Percentiles rank a stretch among this genome's conserved stretches.
Conservation (phyloP, 2,888 invertebrate species). For the Euclidia mi region DNA sequence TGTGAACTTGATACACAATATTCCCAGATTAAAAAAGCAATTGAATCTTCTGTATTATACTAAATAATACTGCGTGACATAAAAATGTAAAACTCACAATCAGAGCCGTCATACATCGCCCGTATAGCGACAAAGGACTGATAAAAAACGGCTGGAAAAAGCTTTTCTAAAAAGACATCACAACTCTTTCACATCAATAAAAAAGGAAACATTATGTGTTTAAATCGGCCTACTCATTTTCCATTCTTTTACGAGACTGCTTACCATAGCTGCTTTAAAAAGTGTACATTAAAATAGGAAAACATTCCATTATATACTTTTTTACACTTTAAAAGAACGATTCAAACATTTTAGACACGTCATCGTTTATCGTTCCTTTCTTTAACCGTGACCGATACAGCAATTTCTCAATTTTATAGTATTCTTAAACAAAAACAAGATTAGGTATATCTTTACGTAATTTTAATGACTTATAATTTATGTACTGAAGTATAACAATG, state of each 20-base stretch:
- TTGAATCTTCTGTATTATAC: too few species aligned
- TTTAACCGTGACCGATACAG: slow-evolving; percentile 15
- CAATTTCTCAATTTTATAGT: slow-evolving; percentile 3
- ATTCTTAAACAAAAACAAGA: slow-evolving; percentile 4
- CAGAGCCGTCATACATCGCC: too few species aligned
- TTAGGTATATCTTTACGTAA: slow-evolving; percentile 9
- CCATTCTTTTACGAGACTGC: too few species aligned
- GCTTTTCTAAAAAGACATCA: too few species aligned
- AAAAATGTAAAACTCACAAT: too few species aligned
- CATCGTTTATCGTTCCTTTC: slow-evolving; percentile 16
- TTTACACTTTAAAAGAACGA: background rate
- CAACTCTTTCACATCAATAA: too few species aligned
- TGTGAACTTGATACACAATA: too few species aligned
- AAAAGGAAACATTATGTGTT: background rate
- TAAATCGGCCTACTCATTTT: background rate
- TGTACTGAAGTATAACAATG: slow-evolving; percentile 15
- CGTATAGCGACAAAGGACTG: too few species aligned
- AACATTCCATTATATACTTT: background rate
- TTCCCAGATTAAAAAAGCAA: too few species aligned
- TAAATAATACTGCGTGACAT: too few species aligned
- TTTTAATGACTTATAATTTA: slow-evolving; percentile 11
- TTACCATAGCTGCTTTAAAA: background rate
- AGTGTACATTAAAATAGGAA: background rate
- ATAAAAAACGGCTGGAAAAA: too few species aligned
- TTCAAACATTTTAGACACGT: slow-evolving; percentile 41